These are phyloP conservation scores for Setophaga petechia DNA, from an alignment of 2,113 vertebrate species.

Conservation along the genomic window DNA sequence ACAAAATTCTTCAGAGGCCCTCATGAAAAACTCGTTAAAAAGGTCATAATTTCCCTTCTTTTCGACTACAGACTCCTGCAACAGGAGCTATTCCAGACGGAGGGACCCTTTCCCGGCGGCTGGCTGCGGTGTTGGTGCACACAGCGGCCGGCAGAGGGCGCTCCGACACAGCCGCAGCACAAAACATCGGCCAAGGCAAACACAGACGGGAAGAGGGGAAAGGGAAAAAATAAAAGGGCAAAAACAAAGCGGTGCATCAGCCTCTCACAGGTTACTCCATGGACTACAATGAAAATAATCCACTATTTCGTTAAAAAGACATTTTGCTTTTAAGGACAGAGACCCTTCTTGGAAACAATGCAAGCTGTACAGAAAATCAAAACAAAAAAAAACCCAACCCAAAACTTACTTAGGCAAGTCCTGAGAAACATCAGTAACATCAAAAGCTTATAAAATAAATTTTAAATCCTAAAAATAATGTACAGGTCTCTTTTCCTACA, in stretches of 20 bases:
- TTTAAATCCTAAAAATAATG: not conserved
- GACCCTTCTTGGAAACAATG: not conserved
- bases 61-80: not conserved
- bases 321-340: not conserved
- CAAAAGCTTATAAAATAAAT: not conserved
- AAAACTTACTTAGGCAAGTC: not conserved
- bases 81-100: rapidly evolving
- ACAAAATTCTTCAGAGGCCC: not conserved
- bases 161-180: not conserved
- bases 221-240: rapidly evolving
- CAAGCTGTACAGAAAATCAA: not conserved
- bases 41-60: not conserved
- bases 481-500: not conserved
- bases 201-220: rapidly evolving
- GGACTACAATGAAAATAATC: not conserved
- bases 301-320: not conserved
- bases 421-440: not conserved
- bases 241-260: too few relatives aligned
- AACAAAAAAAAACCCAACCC: rapidly evolving
- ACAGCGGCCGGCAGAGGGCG: not conserved
- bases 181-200: rapidly evolving
- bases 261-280: not conserved
- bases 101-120: rapidly evolving
- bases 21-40: not conserved
- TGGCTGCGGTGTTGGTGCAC: rapidly evolving